Evolutionary conservation across 2,888 invertebrate species (phyloP), one percentile per base, ranked within the genome.

Genomic region (Tenthredo mesomela): DNA sequence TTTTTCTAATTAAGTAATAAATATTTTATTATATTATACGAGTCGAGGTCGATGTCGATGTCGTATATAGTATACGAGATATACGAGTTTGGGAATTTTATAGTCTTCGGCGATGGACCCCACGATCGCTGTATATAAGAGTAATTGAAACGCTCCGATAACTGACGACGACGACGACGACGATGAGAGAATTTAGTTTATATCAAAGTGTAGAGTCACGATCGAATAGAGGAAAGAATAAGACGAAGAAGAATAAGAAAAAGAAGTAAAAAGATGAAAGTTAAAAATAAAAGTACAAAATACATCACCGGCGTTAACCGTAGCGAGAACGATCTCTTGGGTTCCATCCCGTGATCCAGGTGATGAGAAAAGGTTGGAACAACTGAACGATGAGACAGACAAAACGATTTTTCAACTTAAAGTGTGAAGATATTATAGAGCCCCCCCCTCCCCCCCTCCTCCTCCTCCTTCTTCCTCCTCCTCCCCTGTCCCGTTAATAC

Each of bases 341-440:
- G 1, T 10, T n/a, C 15, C n/a, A n/a, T n/a, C n/a, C n/a, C n/a
- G n/a, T n/a, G n/a, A 58, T 80, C 40, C 71, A 21, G 29, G 47
- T 40, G 67, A 70, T 70, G 70, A 65, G 82, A 67, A 43, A 40
- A 65, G 67, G 12, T 21, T 80, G 61, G 61, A 82, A 67, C 67
- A 82, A 82, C 43, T 33, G 33, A 33, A 47, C 65, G 67, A 67
- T 61, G 29, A 58, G 58, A 33, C 58, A 61, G 80, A 67, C 65
- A 50, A 43, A 50, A 50, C 47, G 47, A 67, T 82, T 82, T 82
- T 82, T 82, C 82, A 67, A 47, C 43, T 82, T 67, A 82, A 82
- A 82, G 67, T 82, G 82, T 82, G 82, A 82, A 82, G 82, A 82
- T 82, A 82, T 82, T 82, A 54, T n/a, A 54, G 54, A 67, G 61